phyloP scores from a whole-genome alignment of 2,888 invertebrate species.

The Torymus auratus region DNA sequence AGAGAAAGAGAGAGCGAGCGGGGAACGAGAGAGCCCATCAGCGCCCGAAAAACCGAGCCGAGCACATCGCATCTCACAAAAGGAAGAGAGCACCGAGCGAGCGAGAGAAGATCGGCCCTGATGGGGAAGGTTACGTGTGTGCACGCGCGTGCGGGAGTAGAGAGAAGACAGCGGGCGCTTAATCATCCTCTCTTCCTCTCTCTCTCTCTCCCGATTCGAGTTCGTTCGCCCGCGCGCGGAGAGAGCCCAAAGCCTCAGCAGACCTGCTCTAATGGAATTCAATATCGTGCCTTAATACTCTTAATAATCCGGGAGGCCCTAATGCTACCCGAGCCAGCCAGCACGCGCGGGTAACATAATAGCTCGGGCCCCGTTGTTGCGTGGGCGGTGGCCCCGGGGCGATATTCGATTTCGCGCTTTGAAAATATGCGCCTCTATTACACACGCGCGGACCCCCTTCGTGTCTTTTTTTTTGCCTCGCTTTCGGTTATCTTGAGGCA shows the following conservation, averaged over 20 bases:
- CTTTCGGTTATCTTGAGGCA: too few relatives aligned
- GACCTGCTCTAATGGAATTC: conserved; percentile 53
- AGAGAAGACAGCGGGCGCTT: conserved; percentile 10
- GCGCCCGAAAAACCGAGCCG: too few relatives aligned
- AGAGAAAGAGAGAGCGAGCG: too few relatives aligned
- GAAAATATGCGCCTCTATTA: conserved; percentile 56
- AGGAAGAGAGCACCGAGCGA: too few relatives aligned
- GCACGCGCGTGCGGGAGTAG: neutral
- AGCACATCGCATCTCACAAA: too few relatives aligned
- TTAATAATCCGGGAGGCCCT: conserved; percentile 52
- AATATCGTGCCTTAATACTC: conserved; percentile 58
- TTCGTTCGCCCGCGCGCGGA: conserved; percentile 34
- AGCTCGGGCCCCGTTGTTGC: conserved; percentile 44
- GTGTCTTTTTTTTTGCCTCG: neutral
- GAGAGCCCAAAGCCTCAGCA: neutral
- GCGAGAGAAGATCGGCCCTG: too few relatives aligned
- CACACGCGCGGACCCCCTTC: conserved; percentile 19
- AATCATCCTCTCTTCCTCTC: conserved; percentile 24
- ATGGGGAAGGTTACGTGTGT: too few relatives aligned
- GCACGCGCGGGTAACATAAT: conserved; percentile 49
- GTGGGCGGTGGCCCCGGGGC: conserved; percentile 57
- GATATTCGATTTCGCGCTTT: conserved; percentile 59
- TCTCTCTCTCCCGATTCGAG: conserved; percentile 4
- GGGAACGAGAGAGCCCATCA: too few relatives aligned
- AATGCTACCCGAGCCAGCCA: conserved; percentile 32